Evolutionary conservation across 1,140 invertebrate species (phyloP).

Genomic region (Trissolcus basalis): DNA sequence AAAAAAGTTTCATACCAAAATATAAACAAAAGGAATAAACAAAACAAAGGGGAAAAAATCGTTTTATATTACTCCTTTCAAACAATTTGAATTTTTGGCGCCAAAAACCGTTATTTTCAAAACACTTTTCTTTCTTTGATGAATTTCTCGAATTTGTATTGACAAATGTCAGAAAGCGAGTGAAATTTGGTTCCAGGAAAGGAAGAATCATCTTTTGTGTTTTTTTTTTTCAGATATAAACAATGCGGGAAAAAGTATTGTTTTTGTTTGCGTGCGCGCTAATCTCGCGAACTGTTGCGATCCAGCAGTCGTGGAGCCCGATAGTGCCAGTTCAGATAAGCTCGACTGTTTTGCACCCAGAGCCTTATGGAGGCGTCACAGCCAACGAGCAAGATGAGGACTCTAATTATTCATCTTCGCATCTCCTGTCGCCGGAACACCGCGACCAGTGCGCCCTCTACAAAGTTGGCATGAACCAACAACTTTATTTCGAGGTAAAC

Average conservation of each 20-base stretch:
- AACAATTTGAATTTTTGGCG: no score
- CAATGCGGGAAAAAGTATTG: slow-evolving; percentile 56
- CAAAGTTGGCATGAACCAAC: slow-evolving; percentile 82
- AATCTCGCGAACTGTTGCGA: slow-evolving; percentile 41
- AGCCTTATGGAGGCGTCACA: slow-evolving; percentile 50
- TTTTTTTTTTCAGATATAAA: slow-evolving; percentile 12
- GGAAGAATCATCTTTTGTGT: neutral
- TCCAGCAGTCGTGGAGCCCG: slow-evolving; percentile 67
- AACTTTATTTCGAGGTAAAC: slow-evolving; percentile 80
- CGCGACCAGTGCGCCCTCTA: slow-evolving; percentile 80
- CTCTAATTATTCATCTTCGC: slow-evolving; percentile 26
- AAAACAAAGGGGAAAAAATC: no score
- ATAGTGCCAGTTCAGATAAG: slow-evolving; percentile 54
- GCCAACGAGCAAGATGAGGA: slow-evolving; percentile 56
- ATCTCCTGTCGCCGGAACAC: slow-evolving; percentile 54
- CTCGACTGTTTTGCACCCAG: slow-evolving; percentile 60
- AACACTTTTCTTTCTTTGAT: no score
- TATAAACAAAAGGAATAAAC: no score
- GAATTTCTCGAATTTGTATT: no score
- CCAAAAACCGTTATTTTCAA: no score
- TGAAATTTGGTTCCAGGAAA: no score
- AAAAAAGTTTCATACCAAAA: no score
- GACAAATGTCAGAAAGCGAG: no score
- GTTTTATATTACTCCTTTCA: no score
- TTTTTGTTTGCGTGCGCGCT: slow-evolving; percentile 24